A percentile compares a stretch with the other conserved stretches of the same genome.
phyloP scores from a whole-genome alignment of 2,113 vertebrate species.

The Trichomycterus rosablanca region DNA sequence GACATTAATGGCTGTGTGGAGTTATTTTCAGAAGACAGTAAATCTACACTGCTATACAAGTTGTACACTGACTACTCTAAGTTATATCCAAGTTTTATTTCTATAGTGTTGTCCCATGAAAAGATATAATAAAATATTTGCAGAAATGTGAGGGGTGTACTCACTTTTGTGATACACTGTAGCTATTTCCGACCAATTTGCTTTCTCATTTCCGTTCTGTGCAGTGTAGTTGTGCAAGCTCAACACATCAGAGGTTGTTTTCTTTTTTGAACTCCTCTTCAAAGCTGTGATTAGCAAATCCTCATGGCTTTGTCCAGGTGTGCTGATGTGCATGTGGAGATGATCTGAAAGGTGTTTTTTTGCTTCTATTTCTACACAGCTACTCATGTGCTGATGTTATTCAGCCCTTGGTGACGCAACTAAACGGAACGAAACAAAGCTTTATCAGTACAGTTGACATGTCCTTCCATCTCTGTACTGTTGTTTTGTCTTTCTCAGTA shows the following conservation, averaged over 20 bases:
- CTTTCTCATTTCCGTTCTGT: neutral
- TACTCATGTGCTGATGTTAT: neutral
- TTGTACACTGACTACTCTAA: too few species aligned
- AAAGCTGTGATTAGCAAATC: conserved; percentile 30
- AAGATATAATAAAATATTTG: too few species aligned
- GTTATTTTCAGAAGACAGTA: too few species aligned
- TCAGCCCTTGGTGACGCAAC: neutral
- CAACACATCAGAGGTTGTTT: conserved; percentile 13
- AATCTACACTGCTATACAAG: too few species aligned
- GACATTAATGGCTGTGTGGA: too few species aligned
- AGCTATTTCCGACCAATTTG: neutral
- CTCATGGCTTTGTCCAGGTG: conserved; percentile 2
- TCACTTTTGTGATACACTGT: too few species aligned
- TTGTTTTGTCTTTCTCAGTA: neutral
- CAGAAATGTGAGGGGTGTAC: neutral
- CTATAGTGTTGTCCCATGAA: too few species aligned
- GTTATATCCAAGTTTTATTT: too few species aligned
- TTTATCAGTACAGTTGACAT: neutral
- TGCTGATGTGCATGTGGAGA: conserved; percentile 11
- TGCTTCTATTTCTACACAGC: neutral
- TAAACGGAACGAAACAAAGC: too few species aligned
- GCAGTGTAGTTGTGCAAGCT: neutral
- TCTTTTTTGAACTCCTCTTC: conserved; percentile 22
- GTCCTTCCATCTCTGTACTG: neutral
- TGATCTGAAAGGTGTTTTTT: neutral